These are phyloP conservation scores for Ericerus pela DNA, from an alignment of 1,140 invertebrate species.

Conservation along the genomic window DNA sequence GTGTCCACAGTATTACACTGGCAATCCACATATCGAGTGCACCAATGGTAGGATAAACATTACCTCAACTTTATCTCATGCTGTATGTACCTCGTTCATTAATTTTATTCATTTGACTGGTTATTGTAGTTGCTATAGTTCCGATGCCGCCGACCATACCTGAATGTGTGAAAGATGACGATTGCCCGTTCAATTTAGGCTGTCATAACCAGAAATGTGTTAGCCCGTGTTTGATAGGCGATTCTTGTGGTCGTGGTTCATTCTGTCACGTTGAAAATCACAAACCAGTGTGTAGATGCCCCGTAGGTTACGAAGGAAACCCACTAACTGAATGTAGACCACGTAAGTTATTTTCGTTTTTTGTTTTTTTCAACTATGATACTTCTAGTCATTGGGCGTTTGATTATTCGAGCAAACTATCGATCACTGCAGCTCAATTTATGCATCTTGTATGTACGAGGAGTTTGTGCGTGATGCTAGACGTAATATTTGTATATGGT, in stretches of 20 bases:
- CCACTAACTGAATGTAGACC: constrained; percentile 30
- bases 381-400: no score
- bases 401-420: no score
- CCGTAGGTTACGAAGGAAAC: constrained; percentile 57
- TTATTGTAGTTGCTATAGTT: constrained; percentile 30
- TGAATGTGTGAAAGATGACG: constrained; percentile 59
- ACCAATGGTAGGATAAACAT: constrained; percentile 24
- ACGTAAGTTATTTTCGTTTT: constrained; percentile 13
- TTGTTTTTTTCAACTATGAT: no score
- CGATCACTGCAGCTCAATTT: no score
- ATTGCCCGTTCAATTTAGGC: constrained; percentile 53
- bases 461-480: no score
- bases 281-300: constrained; percentile 61
- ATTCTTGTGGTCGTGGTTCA: constrained; percentile 56
- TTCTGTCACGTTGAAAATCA: constrained; percentile 63
- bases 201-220: constrained; percentile 60
- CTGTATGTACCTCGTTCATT: background rate
- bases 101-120: background rate
- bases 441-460: no score
- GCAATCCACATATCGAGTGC: constrained; percentile 71
- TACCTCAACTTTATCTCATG: no score
- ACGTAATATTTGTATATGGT: no score
- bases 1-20: constrained; percentile 60
- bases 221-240: constrained; percentile 53
- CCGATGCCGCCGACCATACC: constrained; percentile 34